Conservation (phyloP, 2,113 vertebrate species). For the Scomber japonicus region DNA sequence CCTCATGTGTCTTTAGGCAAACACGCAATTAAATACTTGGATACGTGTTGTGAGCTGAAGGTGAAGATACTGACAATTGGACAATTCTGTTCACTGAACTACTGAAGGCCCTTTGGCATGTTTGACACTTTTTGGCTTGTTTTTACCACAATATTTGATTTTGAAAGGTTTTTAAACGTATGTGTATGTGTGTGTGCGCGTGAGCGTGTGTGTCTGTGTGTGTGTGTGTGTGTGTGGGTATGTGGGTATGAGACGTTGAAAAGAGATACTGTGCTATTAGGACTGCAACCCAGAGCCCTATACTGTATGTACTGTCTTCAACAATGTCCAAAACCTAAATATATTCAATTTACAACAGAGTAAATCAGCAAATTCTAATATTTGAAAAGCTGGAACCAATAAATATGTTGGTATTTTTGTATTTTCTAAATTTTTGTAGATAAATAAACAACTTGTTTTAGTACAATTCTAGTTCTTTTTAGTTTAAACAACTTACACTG, state of each 20-base stretch:
- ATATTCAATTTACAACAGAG: too few species aligned
- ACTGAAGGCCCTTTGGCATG: slow-evolving; percentile 3
- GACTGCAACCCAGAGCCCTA: not conserved
- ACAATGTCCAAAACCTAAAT: too few species aligned
- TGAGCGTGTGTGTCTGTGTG: not conserved
- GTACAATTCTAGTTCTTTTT: too few species aligned
- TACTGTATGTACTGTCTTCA: too few species aligned
- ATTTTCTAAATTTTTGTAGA: too few species aligned
- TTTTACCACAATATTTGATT: not conserved
- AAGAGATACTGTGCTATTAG: not conserved
- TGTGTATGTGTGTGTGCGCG: not conserved
- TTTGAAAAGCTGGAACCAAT: too few species aligned
- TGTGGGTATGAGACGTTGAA: not conserved
- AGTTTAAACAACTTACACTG: not conserved
- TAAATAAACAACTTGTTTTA: too few species aligned
- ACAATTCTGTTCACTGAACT: not conserved
- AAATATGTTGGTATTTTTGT: too few species aligned
- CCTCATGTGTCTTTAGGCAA: slow-evolving; percentile 6
- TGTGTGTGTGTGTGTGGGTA: not conserved
- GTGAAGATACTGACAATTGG: slow-evolving; percentile 27
- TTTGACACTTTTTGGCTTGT: not conserved
- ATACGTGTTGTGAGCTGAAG: slow-evolving; percentile 22
- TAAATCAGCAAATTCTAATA: too few species aligned
- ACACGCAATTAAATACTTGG: slow-evolving; percentile 11
- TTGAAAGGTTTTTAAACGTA: not conserved